A percentile compares a stretch with the other conserved stretches of the same genome.
Conservation (phyloP, 2,113 vertebrate genomes). For the Chaetodon trifascialis region DNA sequence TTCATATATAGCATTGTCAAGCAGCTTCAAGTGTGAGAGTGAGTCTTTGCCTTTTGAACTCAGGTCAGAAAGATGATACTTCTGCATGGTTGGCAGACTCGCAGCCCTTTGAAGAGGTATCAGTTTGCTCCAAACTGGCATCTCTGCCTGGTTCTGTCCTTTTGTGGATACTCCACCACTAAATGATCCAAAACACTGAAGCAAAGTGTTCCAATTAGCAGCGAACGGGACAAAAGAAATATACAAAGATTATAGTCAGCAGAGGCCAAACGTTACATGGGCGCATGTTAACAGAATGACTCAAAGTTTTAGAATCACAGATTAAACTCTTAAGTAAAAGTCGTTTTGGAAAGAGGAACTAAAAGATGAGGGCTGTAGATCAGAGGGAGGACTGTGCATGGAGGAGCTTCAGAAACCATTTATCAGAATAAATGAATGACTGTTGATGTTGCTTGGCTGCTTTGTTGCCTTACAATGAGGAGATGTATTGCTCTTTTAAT, state of each 20-base stretch:
- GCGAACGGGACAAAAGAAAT: not conserved
- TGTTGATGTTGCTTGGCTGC: slow-evolving; percentile 30
- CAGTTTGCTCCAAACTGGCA: slow-evolving; percentile 69
- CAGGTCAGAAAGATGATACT: slow-evolving; percentile 65
- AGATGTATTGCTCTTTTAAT: slow-evolving; percentile 43
- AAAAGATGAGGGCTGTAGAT: slow-evolving; percentile 18
- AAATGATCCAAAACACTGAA: slow-evolving; percentile 66
- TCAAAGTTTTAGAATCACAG: not conserved
- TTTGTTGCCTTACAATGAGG: slow-evolving; percentile 14
- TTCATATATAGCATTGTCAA: slow-evolving; percentile 25
- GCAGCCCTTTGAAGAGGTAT: slow-evolving; percentile 76
- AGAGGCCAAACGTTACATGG: slow-evolving; percentile 14
- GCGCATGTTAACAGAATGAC: not conserved
- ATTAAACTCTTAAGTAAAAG: slow-evolving; percentile 11
- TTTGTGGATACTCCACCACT: slow-evolving; percentile 43
- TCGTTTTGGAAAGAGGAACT: slow-evolving; percentile 17
- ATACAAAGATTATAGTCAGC: slow-evolving; percentile 18
- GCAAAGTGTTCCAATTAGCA: slow-evolving; percentile 37
- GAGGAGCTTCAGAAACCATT: slow-evolving; percentile 33
- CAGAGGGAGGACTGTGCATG: slow-evolving; percentile 5
- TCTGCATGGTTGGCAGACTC: slow-evolving; percentile 56
- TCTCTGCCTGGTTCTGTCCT: slow-evolving; percentile 61
- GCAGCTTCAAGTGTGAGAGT: slow-evolving; percentile 49
- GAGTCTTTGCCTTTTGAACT: slow-evolving; percentile 46
- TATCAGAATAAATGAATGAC: slow-evolving; percentile 28